Evolutionary conservation across 2,797 vertebrate species (phyloP), one percentile per base, ranked within the genome.

Genomic region (Pangasius macronema): DNA sequence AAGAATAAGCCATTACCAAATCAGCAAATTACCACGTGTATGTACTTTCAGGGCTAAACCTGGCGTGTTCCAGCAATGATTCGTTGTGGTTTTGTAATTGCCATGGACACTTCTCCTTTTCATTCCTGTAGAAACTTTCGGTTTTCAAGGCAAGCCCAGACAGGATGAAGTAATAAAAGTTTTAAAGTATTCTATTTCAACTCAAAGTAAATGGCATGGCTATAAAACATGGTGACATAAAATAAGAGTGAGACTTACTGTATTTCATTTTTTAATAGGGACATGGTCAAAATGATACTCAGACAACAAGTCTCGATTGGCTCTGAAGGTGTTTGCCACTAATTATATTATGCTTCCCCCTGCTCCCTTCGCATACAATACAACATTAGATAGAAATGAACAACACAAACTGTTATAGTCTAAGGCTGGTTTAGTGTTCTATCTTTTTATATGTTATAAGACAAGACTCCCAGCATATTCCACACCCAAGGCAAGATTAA

Each of bases 161-260:
- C 63, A 91, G 86, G 86, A 92, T 91, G 91, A 93, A 87, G 90
- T 82, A 14, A 91, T 90, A 68, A 70, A 77, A 55, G 30, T 91
- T 57, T 67, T 83, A 87, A 81, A 70, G 42, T 89, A 51, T 85
- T 77, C 46, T 55, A 7, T 33, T 36, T 67, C 53, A 22, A 7
- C 3, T 20, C 11, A 33, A 53, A 77, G 33, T 49, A 55, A 55
- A 49, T 76, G 49, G 27, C 14, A 3, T 76, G 73, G 6, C 55
- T 77, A 53, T 55, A 20, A 55, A 77, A 73, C 22, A 75, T n/a
- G 24, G 8, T 49, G 33, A 39, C 5, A 2, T n/a, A 30, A 77
- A 57, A 20, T 53, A 76, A 76, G 13, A n/a, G 7, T 33, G 30
- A 79, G 53, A 57, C 53, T 57, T n/a, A 46, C 42, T 46, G 42